Percentiles rank a stretch among this genome's conserved stretches.
These are phyloP conservation scores for Sinocyclocheilus maitianheensis DNA, from an alignment of 2,113 vertebrate species.

Conservation along the genomic window DNA sequence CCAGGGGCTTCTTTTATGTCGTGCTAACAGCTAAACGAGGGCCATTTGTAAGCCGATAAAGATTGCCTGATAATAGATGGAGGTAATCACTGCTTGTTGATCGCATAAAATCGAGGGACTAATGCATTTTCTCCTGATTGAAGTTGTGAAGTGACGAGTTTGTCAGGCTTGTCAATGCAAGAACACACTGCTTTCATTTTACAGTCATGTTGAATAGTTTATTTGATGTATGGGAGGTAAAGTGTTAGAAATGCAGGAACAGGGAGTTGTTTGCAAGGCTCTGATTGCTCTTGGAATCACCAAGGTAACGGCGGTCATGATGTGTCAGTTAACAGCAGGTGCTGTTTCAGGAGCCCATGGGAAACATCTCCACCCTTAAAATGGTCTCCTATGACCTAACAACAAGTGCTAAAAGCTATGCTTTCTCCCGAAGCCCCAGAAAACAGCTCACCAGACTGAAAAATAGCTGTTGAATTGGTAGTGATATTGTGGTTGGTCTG, in stretches of 20 bases:
- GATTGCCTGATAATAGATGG: conserved; percentile 4
- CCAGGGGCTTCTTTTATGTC: conserved; percentile 13
- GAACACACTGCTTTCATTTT: not conserved
- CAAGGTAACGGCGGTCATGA: not conserved
- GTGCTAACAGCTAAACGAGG: conserved; percentile 6
- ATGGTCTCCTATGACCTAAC: not conserved
- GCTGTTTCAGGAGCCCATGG: not conserved
- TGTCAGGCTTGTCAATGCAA: not conserved
- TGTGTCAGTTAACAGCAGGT: not conserved
- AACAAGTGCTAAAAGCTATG: not conserved
- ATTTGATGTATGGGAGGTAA: not conserved
- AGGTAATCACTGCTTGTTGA: conserved; percentile 2
- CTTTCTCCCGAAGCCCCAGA: not conserved
- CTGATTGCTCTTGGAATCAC: not conserved
- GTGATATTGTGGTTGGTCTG: not conserved
- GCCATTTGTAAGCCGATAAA: conserved; percentile 23
- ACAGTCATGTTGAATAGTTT: not conserved
- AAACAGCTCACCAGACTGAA: not conserved
- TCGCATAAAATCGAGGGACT: not conserved
- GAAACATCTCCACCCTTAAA: not conserved
- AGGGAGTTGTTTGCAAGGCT: not conserved
- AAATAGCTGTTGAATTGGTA: not conserved
- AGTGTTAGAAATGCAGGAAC: not conserved
- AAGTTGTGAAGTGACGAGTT: not conserved
- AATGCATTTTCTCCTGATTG: not conserved